phyloP scores from a whole-genome alignment of 1,140 invertebrate genomes.

The Galendromus occidentalis region DNA sequence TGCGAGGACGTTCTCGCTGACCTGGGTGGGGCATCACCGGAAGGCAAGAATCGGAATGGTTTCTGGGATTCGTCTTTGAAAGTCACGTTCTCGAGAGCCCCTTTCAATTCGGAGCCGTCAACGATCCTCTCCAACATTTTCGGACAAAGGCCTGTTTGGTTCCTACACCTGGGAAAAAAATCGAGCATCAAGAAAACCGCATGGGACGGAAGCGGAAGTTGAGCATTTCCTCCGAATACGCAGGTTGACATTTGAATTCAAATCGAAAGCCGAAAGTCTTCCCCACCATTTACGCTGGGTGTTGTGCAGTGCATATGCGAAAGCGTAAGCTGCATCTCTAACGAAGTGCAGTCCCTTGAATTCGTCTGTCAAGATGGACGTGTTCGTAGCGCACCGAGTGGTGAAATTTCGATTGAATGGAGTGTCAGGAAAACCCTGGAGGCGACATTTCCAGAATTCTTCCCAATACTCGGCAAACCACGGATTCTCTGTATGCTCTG shows the following conservation, averaged over 20 bases:
- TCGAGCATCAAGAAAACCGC: no score
- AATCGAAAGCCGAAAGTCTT: not conserved
- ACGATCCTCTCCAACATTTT: conserved; percentile 26
- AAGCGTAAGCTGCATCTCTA: conserved; percentile 36
- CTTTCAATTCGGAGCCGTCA: conserved; percentile 27
- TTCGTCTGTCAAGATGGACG: conserved; percentile 29
- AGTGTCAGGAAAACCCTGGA: conserved; percentile 14
- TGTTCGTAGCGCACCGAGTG: conserved; percentile 27
- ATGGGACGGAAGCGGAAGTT: no score
- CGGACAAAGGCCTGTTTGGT: conserved; percentile 28
- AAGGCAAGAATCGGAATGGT: conserved; percentile 25
- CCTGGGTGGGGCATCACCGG: conserved; percentile 19
- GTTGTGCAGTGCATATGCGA: conserved; percentile 33
- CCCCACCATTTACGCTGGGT: conserved; percentile 23
- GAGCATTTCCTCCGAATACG: no score
- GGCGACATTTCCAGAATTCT: conserved; percentile 33
- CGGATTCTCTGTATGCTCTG: conserved; percentile 20
- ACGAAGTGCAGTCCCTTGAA: conserved; percentile 21
- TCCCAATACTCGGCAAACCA: conserved; percentile 47
- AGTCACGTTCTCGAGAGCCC: conserved; percentile 32
- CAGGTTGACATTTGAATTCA: no score
- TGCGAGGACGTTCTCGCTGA: no score
- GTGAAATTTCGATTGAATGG: conserved; percentile 18
- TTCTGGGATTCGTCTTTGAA: conserved; percentile 34
- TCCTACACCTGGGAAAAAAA: conserved; percentile 24